Percentiles rank a stretch among this genome's conserved stretches.
phyloP scores from a whole-genome alignment of 1,140 invertebrate genomes.

The Macrobrachium nipponense region DNA sequence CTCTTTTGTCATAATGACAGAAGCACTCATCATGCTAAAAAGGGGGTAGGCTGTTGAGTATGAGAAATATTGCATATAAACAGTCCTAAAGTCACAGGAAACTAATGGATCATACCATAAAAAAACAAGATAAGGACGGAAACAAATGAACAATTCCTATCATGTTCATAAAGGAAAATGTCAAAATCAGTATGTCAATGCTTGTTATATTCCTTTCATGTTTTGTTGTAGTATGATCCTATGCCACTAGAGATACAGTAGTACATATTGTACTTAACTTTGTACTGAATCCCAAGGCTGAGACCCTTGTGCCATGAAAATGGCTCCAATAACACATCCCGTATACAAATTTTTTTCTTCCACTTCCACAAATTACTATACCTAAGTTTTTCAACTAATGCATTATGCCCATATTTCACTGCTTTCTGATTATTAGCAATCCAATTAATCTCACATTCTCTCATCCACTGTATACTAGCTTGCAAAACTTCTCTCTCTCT shows the following conservation, averaged over 20 bases:
- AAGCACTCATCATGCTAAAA: slow-evolving; percentile 37
- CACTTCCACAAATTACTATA: slow-evolving; percentile 8
- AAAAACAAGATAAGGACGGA: no score
- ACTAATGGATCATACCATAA: no score
- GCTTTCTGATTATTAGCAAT: neutral
- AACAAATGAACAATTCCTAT: no score
- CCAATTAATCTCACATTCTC: neutral
- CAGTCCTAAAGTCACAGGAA: slow-evolving; percentile 23
- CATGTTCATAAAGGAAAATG: slow-evolving; percentile 43
- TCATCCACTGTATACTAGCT: neutral
- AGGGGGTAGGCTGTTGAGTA: slow-evolving; percentile 36
- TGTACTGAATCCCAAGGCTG: slow-evolving; percentile 62
- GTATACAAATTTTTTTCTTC: neutral
- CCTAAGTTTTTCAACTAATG: neutral
- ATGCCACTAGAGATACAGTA: slow-evolving; percentile 49
- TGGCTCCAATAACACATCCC: slow-evolving; percentile 9
- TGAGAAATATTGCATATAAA: slow-evolving; percentile 59
- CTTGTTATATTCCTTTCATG: no score
- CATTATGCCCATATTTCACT: no score
- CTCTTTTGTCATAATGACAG: slow-evolving; percentile 20
- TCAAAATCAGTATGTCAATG: slow-evolving; percentile 31
- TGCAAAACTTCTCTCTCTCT: no score
- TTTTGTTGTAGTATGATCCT: no score
- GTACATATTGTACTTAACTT: slow-evolving; percentile 60
- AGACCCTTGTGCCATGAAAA: slow-evolving; percentile 18